These are phyloP conservation scores for Hucho hucho DNA, from an alignment of 2,113 vertebrate species.

Conservation along the genomic window DNA sequence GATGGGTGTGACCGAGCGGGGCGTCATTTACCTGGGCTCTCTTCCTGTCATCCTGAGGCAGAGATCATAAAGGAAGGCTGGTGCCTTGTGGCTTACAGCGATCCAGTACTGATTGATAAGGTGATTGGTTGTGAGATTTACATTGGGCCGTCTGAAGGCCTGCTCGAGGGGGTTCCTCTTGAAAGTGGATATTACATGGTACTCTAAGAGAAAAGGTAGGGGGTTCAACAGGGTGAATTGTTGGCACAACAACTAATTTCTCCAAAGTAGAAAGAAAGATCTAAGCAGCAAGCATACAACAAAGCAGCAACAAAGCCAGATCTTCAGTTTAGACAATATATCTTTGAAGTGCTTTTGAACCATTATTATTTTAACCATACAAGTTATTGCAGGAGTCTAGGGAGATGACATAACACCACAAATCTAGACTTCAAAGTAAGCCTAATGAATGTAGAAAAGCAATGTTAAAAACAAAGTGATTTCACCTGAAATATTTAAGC, in stretches of 20 bases:
- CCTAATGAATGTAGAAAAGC: neutral
- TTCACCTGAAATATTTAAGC: neutral
- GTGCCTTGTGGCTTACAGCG: slow-evolving; percentile 99
- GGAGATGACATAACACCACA: neutral
- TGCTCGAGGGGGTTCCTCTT: slow-evolving; percentile 99
- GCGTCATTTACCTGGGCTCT: slow-evolving; percentile 96
- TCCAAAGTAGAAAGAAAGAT: neutral
- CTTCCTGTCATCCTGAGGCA: slow-evolving; percentile 99
- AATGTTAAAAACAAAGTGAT: neutral
- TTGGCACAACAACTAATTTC: neutral
- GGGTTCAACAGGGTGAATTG: slow-evolving; percentile 50
- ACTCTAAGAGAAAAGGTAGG: slow-evolving; percentile 91
- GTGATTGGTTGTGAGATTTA: slow-evolving; percentile 99
- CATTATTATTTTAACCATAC: too few relatives aligned
- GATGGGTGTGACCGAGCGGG: slow-evolving; percentile 46
- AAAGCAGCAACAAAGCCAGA: too few relatives aligned
- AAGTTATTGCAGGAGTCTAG: too few relatives aligned
- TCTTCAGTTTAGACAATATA: too few relatives aligned
- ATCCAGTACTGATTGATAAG: slow-evolving; percentile 99
- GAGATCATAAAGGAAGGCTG: slow-evolving; percentile 98
- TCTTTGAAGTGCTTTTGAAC: too few relatives aligned
- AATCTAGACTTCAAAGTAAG: neutral
- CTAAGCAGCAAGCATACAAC: neutral
- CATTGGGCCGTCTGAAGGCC: slow-evolving; percentile 99
- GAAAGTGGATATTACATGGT: slow-evolving; percentile 99